These are phyloP conservation scores for Scaptomyza cyrtandrae DNA, from an alignment of 2,888 invertebrate genomes.

Conservation along the genomic window DNA sequence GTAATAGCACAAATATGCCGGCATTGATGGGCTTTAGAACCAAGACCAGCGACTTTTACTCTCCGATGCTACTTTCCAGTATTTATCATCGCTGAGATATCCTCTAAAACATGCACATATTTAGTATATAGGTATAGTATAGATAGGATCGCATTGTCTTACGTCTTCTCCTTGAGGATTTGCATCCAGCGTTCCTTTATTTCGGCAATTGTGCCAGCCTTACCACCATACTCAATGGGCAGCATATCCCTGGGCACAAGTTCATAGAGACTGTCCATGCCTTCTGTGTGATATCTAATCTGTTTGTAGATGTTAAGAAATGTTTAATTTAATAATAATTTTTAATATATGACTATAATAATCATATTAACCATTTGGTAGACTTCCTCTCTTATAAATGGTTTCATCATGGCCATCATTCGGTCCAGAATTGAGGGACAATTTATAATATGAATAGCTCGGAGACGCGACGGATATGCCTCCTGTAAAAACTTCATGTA, in stretches of 20 bases:
- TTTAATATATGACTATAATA: too few relatives aligned
- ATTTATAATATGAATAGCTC: conserved; percentile 89
- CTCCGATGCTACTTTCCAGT: conserved; percentile 86
- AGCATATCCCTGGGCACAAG: conserved; percentile 86
- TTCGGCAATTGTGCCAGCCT: conserved; percentile 83
- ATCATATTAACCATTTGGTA: conserved; percentile 85
- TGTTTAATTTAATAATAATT: too few relatives aligned
- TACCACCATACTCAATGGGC: conserved; percentile 88
- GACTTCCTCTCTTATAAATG: conserved; percentile 87
- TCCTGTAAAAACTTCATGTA: conserved; percentile 90
- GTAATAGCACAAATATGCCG: background rate
- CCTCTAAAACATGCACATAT: conserved; percentile 82
- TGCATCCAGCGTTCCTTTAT: conserved; percentile 85
- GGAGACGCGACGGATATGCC: conserved; percentile 88
- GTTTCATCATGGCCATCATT: conserved; percentile 86
- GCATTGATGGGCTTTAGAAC: conserved; percentile 41
- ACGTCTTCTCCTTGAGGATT: conserved; percentile 68
- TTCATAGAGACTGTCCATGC: conserved; percentile 86
- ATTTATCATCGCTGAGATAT: conserved; percentile 86
- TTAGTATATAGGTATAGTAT: too few relatives aligned
- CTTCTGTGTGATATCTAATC: conserved; percentile 86
- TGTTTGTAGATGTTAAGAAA: conserved; percentile 57
- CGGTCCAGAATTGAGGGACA: conserved; percentile 87
- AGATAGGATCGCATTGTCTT: conserved; percentile 2
- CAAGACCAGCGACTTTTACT: conserved; percentile 67